Evolutionary conservation across 2,888 invertebrate species (phyloP).

Genomic region (Melolontha melolontha): DNA sequence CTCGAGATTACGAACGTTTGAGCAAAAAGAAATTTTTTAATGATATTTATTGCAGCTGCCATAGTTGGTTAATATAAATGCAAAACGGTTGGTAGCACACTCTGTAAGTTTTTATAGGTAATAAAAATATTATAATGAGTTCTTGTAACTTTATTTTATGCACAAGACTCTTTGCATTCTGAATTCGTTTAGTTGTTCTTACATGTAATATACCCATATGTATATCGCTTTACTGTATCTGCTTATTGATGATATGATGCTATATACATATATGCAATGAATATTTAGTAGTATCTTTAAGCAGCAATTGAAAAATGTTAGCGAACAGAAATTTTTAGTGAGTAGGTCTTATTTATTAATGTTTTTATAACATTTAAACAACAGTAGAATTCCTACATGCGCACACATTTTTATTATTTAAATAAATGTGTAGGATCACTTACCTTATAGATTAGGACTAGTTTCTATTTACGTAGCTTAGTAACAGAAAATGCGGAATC

Average conservation of each 20-base stretch:
- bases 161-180: conserved; percentile 19
- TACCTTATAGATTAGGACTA: conserved; percentile 9
- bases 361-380: too few relatives aligned
- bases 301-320: too few relatives aligned
- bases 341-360: too few relatives aligned
- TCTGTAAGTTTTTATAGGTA: conserved; percentile 8
- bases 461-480: conserved; percentile 11
- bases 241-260: too few relatives aligned
- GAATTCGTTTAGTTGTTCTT: conserved; percentile 15
- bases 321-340: too few relatives aligned
- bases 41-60: conserved; percentile 29
- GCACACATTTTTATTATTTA: background rate
- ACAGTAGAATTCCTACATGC: background rate
- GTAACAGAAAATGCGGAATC: conserved; percentile 5
- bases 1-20: conserved; percentile 22
- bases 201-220: background rate
- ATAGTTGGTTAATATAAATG: conserved; percentile 33
- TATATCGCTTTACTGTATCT: too few relatives aligned
- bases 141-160: conserved; percentile 2
- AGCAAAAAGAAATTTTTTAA: conserved; percentile 3
- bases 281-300: too few relatives aligned
- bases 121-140: conserved; percentile 20
- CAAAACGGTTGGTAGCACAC: conserved; percentile 25
- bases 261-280: too few relatives aligned
- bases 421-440: conserved; percentile 17